These are phyloP conservation scores for Chrysocyon brachyurus DNA, from an alignment of 2,797 vertebrate species.

Conservation along the genomic window DNA sequence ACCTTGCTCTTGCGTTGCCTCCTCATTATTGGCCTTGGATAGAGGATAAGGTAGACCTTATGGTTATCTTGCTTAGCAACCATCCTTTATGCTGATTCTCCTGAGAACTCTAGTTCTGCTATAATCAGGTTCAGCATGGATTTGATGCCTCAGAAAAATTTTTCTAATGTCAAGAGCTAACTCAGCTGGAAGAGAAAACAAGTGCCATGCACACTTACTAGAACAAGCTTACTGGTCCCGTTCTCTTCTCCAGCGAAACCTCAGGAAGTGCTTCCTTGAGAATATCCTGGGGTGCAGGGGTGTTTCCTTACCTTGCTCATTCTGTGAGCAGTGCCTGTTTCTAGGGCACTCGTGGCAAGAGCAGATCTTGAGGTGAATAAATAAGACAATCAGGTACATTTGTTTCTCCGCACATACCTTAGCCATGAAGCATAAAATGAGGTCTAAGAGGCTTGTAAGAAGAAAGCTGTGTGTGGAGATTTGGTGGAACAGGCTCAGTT, in stretches of 20 bases:
- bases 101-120: neutral
- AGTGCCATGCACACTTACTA: neutral
- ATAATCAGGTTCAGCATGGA: neutral
- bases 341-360: neutral
- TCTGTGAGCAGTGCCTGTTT: neutral
- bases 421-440: neutral
- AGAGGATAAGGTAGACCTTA: neutral
- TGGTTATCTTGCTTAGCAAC: neutral
- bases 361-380: neutral
- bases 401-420: neutral
- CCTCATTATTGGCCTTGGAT: neutral
- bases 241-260: neutral
- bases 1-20: neutral
- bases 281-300: neutral
- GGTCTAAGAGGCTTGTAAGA: neutral
- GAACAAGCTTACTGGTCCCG: neutral
- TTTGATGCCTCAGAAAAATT: neutral
- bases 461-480: neutral
- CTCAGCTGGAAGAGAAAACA: neutral
- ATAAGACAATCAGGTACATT: neutral
- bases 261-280: neutral
- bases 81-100: neutral
- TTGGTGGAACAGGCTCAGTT: neutral
- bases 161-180: neutral
- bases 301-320: neutral